Evolutionary conservation across 92 coral and sea anemone species (phyloP).

Genomic region (Epizoanthus stellaris): DNA sequence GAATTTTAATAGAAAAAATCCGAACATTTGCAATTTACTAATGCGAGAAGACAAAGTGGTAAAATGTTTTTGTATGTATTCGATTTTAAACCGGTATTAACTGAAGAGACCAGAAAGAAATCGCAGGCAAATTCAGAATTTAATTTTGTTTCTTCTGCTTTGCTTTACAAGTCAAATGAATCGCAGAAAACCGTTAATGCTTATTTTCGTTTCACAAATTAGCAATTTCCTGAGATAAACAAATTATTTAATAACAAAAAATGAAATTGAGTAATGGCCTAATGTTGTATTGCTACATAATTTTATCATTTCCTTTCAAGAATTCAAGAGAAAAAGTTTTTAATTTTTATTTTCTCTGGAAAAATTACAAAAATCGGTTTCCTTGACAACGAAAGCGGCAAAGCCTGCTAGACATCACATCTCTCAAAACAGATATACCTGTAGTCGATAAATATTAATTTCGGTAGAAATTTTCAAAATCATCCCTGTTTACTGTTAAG

Average conservation of each 20-base stretch:
- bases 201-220: background rate
- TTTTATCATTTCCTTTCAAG: background rate
- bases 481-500: slow-evolving; percentile 4
- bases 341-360: background rate
- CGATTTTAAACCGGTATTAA: too few relatives aligned
- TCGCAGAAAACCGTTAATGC: background rate
- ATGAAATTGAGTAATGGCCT: background rate
- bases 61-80: too few relatives aligned
- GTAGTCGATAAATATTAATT: slow-evolving; percentile 9
- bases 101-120: background rate
- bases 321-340: background rate
- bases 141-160: background rate
- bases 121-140: background rate
- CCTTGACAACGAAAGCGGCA: background rate
- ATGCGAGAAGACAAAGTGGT: too few relatives aligned
- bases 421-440: background rate
- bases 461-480: slow-evolving; percentile 3
- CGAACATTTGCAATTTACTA: too few relatives aligned
- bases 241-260: slow-evolving; percentile 6
- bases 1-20: too few relatives aligned
- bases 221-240: background rate
- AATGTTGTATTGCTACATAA: background rate
- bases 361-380: background rate
- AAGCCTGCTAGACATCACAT: background rate
- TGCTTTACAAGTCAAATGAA: slow-evolving; percentile 2